A percentile compares a stretch with the other conserved stretches of the same genome.
Evolutionary conservation across 2,888 invertebrate genomes (phyloP).

Genomic region (Campoplex capitator): DNA sequence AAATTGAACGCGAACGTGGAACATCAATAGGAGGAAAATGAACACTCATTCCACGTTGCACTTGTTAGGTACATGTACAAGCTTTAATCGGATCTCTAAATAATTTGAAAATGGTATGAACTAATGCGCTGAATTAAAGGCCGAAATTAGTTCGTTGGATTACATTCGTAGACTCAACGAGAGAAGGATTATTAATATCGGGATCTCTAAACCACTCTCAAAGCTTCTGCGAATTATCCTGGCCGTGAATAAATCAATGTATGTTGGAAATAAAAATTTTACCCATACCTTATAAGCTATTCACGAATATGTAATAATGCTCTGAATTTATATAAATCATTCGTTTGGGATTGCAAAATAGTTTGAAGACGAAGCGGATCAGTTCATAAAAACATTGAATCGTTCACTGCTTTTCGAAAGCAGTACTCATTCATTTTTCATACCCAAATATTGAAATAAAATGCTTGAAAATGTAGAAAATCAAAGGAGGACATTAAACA

Average conservation of each 20-base stretch:
- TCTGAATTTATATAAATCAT: not conserved
- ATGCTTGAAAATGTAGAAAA: conserved; percentile 17
- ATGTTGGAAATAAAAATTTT: not conserved
- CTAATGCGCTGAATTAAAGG: conserved; percentile 73
- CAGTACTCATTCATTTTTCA: not conserved
- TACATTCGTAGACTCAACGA: conserved; percentile 51
- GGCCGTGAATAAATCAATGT: not conserved
- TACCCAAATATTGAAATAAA: conserved; percentile 4
- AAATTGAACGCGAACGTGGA: conserved; percentile 12
- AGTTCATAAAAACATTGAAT: not conserved
- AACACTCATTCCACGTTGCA: conserved; percentile 5
- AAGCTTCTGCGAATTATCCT: not conserved
- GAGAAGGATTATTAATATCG: conserved; percentile 72
- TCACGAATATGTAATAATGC: not conserved
- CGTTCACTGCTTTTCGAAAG: not conserved
- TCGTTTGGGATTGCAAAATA: not conserved
- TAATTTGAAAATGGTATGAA: conserved; percentile 60
- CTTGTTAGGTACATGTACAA: conserved; percentile 27
- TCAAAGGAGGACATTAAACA: conserved; percentile 27
- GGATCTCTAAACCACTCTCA: conserved; percentile 57
- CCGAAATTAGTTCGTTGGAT: conserved; percentile 71
- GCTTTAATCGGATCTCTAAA: conserved; percentile 64
- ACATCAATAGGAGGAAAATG: conserved; percentile 21
- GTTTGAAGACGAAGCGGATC: not conserved
- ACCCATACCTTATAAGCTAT: not conserved